Base-by-base conservation (phyloP, 2,797 vertebrate species). In the Melanotaenia nigrans region DNA sequence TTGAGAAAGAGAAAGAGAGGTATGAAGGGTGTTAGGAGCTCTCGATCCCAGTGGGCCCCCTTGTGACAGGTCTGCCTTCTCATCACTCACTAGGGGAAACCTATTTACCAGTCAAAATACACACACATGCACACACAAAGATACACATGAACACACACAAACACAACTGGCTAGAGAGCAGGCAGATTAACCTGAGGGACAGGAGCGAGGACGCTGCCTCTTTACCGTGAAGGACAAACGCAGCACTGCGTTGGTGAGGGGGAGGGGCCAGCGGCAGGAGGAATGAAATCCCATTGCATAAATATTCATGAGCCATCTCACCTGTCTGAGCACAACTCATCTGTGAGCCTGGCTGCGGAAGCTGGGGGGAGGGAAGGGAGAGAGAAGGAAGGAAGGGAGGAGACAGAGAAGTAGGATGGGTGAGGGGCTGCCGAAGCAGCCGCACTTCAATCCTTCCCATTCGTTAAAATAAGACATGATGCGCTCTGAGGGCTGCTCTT, bases 301-400 rank as follows among this genome's bases (percentile, higher is more conserved):
- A 92, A 93, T 94, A 94, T 94, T 92, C 87, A 94, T 92, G 83
- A 92, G 87, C 89, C 90, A 92, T 92, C 91, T 93, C 93, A 93
- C 93, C 93, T 92, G 92, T 94, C 93, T 93, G 89, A 90, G 89
- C 85, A 68, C 87, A 70, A 90, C 91, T 92, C 90, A 92, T 93
- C 90, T 91, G 87, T 78, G 85, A 90, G 91, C 77, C 83, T 84
- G 55, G 85, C 85, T 76, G 83, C 87, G 87, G 77, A 88, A 89
- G 70, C 56, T 25, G 63, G 65, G 62, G 38, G 68, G 54, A 66
- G 73, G 67, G 62, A 55, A 67, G 59, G 32, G 77, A 63, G 28
- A 69, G 54, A 61, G 56, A 56, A 38, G 53, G 68, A 57, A 71
- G 72, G 68, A 71, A 83, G 72, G 87, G 75, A 75, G 85, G 87